phyloP scores from a whole-genome alignment of 2,888 invertebrate species.

The Drosophila merina region DNA sequence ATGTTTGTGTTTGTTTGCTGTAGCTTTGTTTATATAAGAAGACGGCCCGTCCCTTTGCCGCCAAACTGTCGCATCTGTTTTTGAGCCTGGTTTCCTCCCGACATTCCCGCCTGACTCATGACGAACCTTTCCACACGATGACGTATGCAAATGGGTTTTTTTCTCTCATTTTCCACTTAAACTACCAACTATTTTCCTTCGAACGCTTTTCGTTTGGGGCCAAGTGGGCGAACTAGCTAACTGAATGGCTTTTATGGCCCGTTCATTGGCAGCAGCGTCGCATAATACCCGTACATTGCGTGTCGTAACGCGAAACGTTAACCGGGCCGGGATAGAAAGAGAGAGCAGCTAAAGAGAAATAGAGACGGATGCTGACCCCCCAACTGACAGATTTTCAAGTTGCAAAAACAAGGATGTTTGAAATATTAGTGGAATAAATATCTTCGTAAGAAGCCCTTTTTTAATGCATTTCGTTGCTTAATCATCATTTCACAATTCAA shows the following conservation, averaged over 20 bases:
- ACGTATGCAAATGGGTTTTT: slow-evolving; percentile 43
- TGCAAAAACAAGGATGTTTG: not conserved
- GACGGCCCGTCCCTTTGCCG: not conserved
- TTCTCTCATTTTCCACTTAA: no score
- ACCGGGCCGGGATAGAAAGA: not conserved
- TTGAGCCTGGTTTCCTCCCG: slow-evolving; percentile 27
- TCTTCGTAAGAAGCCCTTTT: no score
- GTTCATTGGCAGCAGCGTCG: slow-evolving; percentile 46
- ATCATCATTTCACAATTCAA: not conserved
- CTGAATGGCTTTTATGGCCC: slow-evolving; percentile 27
- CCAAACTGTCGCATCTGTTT: not conserved
- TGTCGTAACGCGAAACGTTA: slow-evolving; percentile 62
- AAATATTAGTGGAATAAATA: no score
- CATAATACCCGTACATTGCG: slow-evolving; percentile 65
- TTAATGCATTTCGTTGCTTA: no score
- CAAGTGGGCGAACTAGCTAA: slow-evolving; percentile 36
- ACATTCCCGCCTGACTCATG: slow-evolving; percentile 40
- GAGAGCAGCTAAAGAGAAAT: not conserved
- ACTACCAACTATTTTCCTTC: slow-evolving; percentile 1
- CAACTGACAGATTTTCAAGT: slow-evolving; percentile 6
- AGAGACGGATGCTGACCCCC: slow-evolving; percentile 24
- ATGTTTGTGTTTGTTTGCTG: slow-evolving; percentile 14
- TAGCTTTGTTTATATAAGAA: slow-evolving; percentile 12
- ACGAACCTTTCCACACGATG: slow-evolving; percentile 40
- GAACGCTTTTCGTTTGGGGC: slow-evolving; percentile 40